Evolutionary conservation across 2,888 invertebrate species (phyloP).

Genomic region (Stenolophus ochropezus): DNA sequence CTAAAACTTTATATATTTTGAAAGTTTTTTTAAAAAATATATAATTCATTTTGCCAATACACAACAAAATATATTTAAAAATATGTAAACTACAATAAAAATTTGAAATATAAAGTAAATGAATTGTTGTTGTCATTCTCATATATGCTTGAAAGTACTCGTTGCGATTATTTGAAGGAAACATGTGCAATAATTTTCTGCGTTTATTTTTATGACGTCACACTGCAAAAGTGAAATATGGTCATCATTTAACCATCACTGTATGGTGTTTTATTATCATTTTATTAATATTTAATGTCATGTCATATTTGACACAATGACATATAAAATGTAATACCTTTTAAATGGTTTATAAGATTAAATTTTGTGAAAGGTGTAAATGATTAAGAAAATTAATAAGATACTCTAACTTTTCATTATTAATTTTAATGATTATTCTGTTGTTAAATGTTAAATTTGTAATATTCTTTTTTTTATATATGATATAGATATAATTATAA

Average conservation of each 20-base stretch:
- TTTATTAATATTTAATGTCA: slow-evolving; percentile 20
- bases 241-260: not conserved
- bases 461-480: too few species aligned
- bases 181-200: not conserved
- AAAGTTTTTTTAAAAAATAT: too few species aligned
- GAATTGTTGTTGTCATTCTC: not conserved
- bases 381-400: slow-evolving; percentile 8
- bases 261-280: not conserved
- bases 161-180: not conserved
- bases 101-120: not conserved
- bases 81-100: too few species aligned
- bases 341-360: slow-evolving; percentile 9
- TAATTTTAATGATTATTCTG: not conserved
- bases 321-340: not conserved
- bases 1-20: too few species aligned
- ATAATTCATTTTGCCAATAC: too few species aligned
- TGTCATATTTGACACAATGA: slow-evolving; percentile 23
- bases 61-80: too few species aligned
- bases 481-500: not conserved
- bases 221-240: slow-evolving; percentile 9
- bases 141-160: not conserved
- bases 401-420: not conserved
- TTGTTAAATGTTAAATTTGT: too few species aligned
- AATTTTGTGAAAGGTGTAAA: slow-evolving; percentile 12
- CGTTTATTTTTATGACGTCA: slow-evolving; percentile 19